A percentile compares a stretch with the other conserved stretches of the same genome.
phyloP scores from a whole-genome alignment of 2,797 vertebrate genomes.

The Sebastes vulpes region DNA sequence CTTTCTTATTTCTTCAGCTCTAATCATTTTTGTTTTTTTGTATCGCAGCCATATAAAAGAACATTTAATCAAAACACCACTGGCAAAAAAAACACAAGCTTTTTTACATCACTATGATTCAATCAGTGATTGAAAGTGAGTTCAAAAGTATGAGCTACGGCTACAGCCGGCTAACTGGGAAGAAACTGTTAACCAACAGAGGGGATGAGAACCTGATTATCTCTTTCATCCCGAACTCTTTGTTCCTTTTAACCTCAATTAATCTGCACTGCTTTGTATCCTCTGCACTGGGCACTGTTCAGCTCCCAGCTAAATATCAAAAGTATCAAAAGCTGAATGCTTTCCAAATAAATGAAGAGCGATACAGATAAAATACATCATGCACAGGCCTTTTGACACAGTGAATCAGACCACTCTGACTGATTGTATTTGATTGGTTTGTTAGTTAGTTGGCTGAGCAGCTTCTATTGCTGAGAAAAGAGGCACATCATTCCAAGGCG shows the following conservation, averaged over 20 bases:
- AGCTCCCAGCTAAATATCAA: slow-evolving; percentile 11
- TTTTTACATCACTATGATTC: not conserved
- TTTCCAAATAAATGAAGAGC: slow-evolving; percentile 34
- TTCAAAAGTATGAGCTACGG: not conserved
- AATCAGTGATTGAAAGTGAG: slow-evolving; percentile 8
- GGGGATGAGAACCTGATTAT: slow-evolving; percentile 19
- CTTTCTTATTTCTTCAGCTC: not conserved
- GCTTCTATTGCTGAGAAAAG: slow-evolving; percentile 31
- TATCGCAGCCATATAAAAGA: not conserved
- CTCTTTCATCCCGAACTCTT: slow-evolving; percentile 20
- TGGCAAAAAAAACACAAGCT: not conserved
- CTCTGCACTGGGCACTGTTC: slow-evolving; percentile 1
- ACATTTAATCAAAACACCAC: not conserved
- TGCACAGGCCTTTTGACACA: slow-evolving; percentile 15
- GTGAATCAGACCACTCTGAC: slow-evolving; percentile 30
- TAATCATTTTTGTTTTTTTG: not conserved
- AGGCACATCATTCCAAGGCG: slow-evolving; percentile 18
- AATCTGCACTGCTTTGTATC: slow-evolving; percentile 31
- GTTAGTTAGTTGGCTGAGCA: slow-evolving; percentile 42
- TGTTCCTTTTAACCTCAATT: slow-evolving; percentile 44
- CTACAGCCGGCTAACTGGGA: not conserved
- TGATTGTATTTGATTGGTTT: slow-evolving; percentile 52
- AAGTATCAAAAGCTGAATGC: slow-evolving; percentile 14
- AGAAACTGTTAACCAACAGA: slow-evolving; percentile 1
- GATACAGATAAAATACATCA: slow-evolving; percentile 17